Evolutionary conservation across 2,888 invertebrate species (phyloP), one percentile per base, ranked within the genome.

Genomic region (Elgonia sp.): DNA sequence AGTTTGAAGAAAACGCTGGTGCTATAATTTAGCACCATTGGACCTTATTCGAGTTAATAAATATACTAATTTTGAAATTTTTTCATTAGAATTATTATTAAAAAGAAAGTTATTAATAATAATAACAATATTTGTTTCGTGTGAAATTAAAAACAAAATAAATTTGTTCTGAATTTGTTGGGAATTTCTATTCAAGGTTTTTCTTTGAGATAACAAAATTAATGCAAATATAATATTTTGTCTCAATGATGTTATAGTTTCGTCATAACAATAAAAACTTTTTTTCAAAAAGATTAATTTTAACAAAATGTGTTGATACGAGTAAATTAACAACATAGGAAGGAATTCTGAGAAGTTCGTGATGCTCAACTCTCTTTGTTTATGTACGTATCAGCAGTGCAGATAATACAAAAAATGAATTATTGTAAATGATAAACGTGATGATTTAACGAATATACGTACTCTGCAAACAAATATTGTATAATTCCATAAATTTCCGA

Each of bases 321-420:
- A 40, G 70, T 76, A 76, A 70, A 76, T 76, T 53, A 40, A 8
- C 29, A 50, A 46, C 21, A n/a, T n/a, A 76, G 62, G 53, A 84
- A 76, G 76, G 18, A 76, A 63, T 83, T 83, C 83, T 20, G 12
- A 75, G 83, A 83, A 83, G 46, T 14, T 37, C 16, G 83, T 50
- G 75, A 75, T 60, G 39, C 67, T 83, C n/a, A 10, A 18, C 18
- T 67, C 42, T 75, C 82, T 65, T 82, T 82, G 65, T 83, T 83
- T 65, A 50, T 20, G 46, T 37, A 60, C 65, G 67, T 83, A 83
- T 83, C 83, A 73, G 73, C 37, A 29, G 29, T 29, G 18, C 5
- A 76, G 84, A 84, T 84, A 84, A 69, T 69, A 50, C 76, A 76
- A 76, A 83, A n/a, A 83, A 83, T 83, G 57, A 83, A 53, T 76